A percentile compares a stretch with the other conserved stretches of the same genome.
phyloP scores from a whole-genome alignment of 2,797 vertebrate species.

The Borostomias antarcticus region DNA sequence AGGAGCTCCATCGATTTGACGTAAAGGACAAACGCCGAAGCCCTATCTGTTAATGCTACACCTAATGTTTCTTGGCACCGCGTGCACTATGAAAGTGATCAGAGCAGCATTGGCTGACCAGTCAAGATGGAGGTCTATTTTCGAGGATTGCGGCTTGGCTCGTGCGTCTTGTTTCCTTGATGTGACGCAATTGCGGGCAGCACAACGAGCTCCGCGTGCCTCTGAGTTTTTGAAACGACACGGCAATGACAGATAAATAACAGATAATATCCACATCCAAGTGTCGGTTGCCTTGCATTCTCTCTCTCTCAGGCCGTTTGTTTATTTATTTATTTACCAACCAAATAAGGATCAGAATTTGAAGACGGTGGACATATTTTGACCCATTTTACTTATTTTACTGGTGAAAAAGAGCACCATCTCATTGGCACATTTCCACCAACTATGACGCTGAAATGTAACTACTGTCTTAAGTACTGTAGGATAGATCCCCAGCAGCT shows the following conservation, averaged over 20 bases:
- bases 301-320: too few relatives aligned
- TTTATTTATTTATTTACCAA: too few relatives aligned
- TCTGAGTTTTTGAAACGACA: too few relatives aligned
- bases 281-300: too few relatives aligned
- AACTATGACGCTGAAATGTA: not conserved
- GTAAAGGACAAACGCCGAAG: constrained; percentile 37
- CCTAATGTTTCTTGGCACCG: constrained; percentile 50
- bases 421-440: not conserved
- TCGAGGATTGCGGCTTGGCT: constrained; percentile 48
- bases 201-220: too few relatives aligned
- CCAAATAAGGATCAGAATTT: not conserved
- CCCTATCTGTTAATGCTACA: constrained; percentile 17
- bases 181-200: too few relatives aligned
- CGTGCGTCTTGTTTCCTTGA: constrained; percentile 38
- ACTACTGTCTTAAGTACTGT: constrained; percentile 25
- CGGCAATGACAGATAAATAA: too few relatives aligned
- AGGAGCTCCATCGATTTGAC: constrained; percentile 1
- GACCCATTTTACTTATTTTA: not conserved
- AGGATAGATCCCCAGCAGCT: constrained; percentile 7
- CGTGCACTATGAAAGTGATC: constrained; percentile 59
- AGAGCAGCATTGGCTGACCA: constrained; percentile 48
- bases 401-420: not conserved
- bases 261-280: too few relatives aligned
- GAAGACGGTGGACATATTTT: not conserved
- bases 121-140: constrained; percentile 19